Percentiles rank a stretch among this genome's conserved stretches.
phyloP scores from a whole-genome alignment of 1,140 invertebrate species.

The Caenorhabditis latens region DNA sequence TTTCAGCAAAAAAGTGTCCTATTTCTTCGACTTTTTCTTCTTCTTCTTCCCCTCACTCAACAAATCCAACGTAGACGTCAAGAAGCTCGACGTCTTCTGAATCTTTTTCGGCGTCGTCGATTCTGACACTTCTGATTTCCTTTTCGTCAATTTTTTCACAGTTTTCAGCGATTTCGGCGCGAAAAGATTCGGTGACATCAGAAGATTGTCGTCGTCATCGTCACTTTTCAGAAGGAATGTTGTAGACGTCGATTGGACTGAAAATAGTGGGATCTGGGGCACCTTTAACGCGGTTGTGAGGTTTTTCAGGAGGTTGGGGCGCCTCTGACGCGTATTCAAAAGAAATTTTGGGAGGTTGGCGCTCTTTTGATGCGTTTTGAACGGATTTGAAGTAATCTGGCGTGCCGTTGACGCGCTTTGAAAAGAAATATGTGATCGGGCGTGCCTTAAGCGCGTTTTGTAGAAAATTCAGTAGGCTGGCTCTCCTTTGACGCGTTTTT shows the following conservation, averaged over 20 bases:
- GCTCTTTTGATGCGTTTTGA: too few relatives aligned
- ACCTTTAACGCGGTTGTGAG: too few relatives aligned
- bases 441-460: too few relatives aligned
- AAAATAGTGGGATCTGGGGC: neutral
- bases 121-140: neutral
- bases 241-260: neutral
- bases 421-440: too few relatives aligned
- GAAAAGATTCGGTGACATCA: neutral
- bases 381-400: too few relatives aligned
- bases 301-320: too few relatives aligned
- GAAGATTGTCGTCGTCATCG: neutral
- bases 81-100: neutral
- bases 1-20: too few relatives aligned
- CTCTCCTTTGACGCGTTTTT: too few relatives aligned
- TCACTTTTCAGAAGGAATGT: neutral
- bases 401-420: too few relatives aligned
- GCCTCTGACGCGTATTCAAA: too few relatives aligned
- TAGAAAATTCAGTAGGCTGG: too few relatives aligned
- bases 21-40: neutral
- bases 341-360: too few relatives aligned
- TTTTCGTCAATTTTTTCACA: neutral
- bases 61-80: conserved; percentile 3
- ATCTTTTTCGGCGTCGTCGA: neutral
- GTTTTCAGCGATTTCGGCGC: neutral
- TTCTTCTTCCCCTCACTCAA: neutral